Base-by-base conservation (phyloP, 2,888 invertebrate species). In the Antheraea assamensis region DNA sequence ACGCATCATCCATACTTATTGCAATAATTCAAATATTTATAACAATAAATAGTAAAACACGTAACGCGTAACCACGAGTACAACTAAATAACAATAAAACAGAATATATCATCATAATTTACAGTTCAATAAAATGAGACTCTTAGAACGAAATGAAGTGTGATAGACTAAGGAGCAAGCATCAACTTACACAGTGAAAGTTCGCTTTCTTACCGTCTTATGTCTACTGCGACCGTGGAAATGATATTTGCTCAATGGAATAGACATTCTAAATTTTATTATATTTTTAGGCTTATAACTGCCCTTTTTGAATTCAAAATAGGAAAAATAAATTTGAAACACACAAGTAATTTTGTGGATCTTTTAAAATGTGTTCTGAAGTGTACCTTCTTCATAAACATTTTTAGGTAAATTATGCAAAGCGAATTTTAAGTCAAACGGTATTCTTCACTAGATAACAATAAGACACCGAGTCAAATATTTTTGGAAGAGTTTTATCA, bases 151-250 rank as follows among this genome's bases (percentile, higher is more conserved):
- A 88, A 92, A 91, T 88, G 90, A 92, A 90, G 91, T 92, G 91
- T 90, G 92, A 93, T 92, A 86, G 85, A 92, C 87, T 87, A 90
- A 91, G 90, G 90, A 91, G 90, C 87, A 86, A 85, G 88, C 90
- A 89, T 92, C 90, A 87, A 85, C 83, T 92, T 90, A 89, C 89
- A 85, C 80, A 92, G 94, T 91, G 94, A 94, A 94, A 94, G 94
- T 94, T 80, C 86, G 90, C 93, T 93, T 94, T 94, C 93, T 89
- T 93, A 80, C 86, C 81, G 85, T 82, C 87, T 86, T 88, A 89
- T 90, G 87, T 88, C 87, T 78, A 84, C 81, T 84, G 84, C 82
- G 80, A 76, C 80, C 82, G 85, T 84, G 81, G 82, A 86, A 84
- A 83, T 79, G 80, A 84, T 82, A 74, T 75, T 76, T 76, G 75